Evolutionary conservation across 2,888 invertebrate species (phyloP).

Genomic region (Xestia sexstrigata): DNA sequence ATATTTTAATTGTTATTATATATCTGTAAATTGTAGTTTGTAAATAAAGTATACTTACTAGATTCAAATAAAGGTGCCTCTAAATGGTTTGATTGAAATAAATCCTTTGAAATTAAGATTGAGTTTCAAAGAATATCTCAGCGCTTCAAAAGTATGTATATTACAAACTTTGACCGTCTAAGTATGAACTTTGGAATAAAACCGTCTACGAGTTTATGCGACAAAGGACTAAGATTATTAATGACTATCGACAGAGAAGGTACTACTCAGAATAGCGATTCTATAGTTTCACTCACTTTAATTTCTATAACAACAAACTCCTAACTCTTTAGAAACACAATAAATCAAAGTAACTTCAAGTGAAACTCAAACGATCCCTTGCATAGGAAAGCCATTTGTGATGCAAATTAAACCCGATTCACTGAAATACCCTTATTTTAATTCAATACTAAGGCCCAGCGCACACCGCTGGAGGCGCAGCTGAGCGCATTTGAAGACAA

Average conservation of each 20-base stretch:
- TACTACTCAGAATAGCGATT: neutral
- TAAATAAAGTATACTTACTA: no score
- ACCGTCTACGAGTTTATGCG: neutral
- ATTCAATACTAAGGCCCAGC: constrained; percentile 39
- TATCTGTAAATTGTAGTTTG: no score
- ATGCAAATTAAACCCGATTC: constrained; percentile 63
- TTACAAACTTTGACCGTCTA: neutral
- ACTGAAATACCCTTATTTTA: constrained; percentile 53
- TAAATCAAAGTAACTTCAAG: constrained; percentile 33
- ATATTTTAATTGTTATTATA: no score
- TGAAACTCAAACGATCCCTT: constrained; percentile 42
- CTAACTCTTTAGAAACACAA: constrained; percentile 23
- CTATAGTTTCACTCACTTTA: constrained; percentile 14
- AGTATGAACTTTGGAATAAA: neutral
- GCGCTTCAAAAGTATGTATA: neutral
- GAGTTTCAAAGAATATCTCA: neutral
- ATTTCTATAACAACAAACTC: constrained; percentile 19
- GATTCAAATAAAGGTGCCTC: neutral
- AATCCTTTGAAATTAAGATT: neutral
- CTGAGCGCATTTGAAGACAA: no score
- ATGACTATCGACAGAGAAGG: neutral
- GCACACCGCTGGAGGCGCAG: no score
- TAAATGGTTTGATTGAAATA: neutral
- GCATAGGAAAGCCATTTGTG: constrained; percentile 53
- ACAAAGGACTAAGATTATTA: neutral